phyloP scores from a whole-genome alignment of 2,113 vertebrate species.

The Sminthopsis crassicaudata region DNA sequence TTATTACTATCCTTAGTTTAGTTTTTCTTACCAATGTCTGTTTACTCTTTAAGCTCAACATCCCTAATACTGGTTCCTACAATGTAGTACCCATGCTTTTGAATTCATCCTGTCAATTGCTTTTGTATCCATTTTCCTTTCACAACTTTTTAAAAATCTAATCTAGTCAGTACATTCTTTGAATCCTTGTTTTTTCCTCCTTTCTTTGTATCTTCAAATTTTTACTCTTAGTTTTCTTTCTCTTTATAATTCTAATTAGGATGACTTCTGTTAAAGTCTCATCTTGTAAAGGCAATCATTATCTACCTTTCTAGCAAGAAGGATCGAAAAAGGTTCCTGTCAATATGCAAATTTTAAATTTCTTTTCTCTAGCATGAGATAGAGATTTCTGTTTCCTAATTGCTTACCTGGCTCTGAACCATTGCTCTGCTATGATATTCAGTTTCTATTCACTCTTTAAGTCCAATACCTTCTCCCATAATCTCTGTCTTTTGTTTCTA shows the following conservation, averaged over 20 bases:
- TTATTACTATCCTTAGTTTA: too few species aligned
- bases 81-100: not conserved
- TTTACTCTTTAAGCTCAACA: not conserved
- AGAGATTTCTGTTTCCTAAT: not conserved
- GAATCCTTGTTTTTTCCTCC: not conserved
- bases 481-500: not conserved
- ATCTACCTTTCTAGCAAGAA: not conserved
- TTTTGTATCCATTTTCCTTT: not conserved
- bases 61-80: not conserved
- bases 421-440: not conserved
- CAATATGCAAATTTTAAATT: not conserved
- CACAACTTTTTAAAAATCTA: not conserved
- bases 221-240: not conserved
- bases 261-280: not conserved
- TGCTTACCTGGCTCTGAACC: not conserved
- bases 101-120: not conserved
- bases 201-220: not conserved
- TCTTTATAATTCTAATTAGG: not conserved
- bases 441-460: not conserved
- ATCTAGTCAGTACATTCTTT: not conserved
- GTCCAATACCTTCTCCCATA: not conserved
- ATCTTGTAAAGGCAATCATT: not conserved
- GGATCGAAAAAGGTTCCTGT: not conserved
- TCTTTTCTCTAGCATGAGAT: not conserved
- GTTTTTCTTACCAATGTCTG: not conserved